Evolutionary conservation across 2,888 invertebrate genomes (phyloP).

Genomic region (Pegoplata infirma): DNA sequence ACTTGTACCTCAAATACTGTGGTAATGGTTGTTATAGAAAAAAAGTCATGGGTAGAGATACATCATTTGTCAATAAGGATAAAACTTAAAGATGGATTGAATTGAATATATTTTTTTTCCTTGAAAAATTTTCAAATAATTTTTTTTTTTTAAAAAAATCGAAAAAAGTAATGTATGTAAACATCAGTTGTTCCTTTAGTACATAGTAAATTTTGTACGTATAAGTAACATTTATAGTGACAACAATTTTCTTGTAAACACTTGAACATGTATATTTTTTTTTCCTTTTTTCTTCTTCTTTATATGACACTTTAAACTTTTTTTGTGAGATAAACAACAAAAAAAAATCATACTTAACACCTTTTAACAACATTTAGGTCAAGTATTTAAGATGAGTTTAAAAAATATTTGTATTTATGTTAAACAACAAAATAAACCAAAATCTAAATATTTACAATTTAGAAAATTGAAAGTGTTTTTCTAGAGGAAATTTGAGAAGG

Average conservation of each 20-base stretch:
- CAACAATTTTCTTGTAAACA: constrained; percentile 44
- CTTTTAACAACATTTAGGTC: constrained; percentile 37
- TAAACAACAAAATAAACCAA: too few relatives aligned
- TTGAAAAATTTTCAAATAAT: not conserved
- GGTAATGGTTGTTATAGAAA: too few relatives aligned
- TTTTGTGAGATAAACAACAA: not conserved
- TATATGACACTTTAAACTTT: constrained; percentile 24
- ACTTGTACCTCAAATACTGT: too few relatives aligned
- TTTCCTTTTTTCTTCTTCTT: not conserved
- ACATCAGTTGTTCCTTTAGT: not conserved
- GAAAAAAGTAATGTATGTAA: not conserved
- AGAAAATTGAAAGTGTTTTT: too few relatives aligned
- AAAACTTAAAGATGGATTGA: constrained; percentile 23
- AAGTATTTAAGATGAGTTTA: constrained; percentile 12
- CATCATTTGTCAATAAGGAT: constrained; percentile 34
- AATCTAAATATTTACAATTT: too few relatives aligned
- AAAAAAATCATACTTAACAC: constrained; percentile 31
- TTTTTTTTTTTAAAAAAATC: constrained; percentile 2
- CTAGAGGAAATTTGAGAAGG: too few relatives aligned
- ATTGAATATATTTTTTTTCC: constrained; percentile 9
- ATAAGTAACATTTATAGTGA: constrained; percentile 28
- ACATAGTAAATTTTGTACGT: constrained; percentile 22
- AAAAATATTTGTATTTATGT: too few relatives aligned
- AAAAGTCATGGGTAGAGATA: too few relatives aligned
- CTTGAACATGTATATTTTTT: constrained; percentile 29